Evolutionary conservation across 2,888 invertebrate species (phyloP).

Genomic region (Eupithecia subumbrata): DNA sequence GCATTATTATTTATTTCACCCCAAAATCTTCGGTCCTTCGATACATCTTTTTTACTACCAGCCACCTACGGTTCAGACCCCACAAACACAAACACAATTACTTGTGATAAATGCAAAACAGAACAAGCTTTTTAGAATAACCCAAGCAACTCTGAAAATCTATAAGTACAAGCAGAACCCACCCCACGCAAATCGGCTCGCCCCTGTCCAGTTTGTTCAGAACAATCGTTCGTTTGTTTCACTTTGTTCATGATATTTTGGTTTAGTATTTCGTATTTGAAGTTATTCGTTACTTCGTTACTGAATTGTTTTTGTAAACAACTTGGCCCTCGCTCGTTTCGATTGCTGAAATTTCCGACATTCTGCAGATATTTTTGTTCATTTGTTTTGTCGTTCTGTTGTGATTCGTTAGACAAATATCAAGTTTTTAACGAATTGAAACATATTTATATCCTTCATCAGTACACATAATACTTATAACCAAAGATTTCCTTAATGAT

Average conservation of each 20-base stretch:
- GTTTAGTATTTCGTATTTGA: constrained; percentile 60
- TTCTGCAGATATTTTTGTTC: constrained; percentile 44
- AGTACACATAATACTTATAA: too few species aligned
- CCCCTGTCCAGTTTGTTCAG: constrained; percentile 45
- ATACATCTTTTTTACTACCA: too few species aligned
- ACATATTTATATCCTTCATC: neutral
- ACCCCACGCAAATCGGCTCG: neutral
- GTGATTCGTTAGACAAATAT: constrained; percentile 6
- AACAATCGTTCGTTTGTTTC: constrained; percentile 67
- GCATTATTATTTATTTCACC: too few species aligned
- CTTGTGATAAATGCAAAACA: too few species aligned
- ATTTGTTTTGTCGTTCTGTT: constrained; percentile 34
- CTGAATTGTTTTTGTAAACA: constrained; percentile 69
- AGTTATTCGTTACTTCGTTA: constrained; percentile 69
- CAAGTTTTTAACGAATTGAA: neutral
- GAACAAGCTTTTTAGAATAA: too few species aligned
- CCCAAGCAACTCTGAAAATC: neutral
- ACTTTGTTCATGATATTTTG: constrained; percentile 69
- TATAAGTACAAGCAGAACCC: neutral
- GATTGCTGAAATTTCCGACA: constrained; percentile 42
- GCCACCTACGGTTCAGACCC: too few species aligned
- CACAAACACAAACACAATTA: too few species aligned
- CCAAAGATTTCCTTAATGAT: too few species aligned
- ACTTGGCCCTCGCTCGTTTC: constrained; percentile 48
- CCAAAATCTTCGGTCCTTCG: too few species aligned